Evolutionary conservation across 2,113 vertebrate genomes (phyloP).

Genomic region (Pelusios castaneus): DNA sequence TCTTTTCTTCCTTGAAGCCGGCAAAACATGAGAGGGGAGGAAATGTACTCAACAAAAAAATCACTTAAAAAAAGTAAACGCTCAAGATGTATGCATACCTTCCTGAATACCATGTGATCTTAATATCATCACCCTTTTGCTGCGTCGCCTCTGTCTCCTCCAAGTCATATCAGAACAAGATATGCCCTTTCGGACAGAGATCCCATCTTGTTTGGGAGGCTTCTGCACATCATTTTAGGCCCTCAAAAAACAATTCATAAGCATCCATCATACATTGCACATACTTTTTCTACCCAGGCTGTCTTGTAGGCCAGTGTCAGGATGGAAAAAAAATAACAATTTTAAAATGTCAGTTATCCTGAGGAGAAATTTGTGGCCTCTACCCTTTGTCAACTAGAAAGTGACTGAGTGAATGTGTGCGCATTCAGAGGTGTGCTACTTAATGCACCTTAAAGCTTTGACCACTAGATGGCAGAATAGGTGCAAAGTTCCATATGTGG

Average conservation of each 20-base stretch:
- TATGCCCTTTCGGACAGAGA: neutral
- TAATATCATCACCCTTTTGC: neutral
- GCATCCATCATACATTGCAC: neutral
- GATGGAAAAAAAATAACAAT: neutral
- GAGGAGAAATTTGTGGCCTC: neutral
- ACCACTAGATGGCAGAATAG: slow-evolving; percentile 65
- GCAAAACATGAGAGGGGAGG: neutral
- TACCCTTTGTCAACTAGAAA: neutral
- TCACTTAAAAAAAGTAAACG: neutral
- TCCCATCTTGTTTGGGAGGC: neutral
- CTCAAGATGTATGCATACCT: neutral
- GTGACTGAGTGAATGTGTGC: accelerated
- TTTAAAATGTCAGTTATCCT: neutral
- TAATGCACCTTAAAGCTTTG: slow-evolving; percentile 5
- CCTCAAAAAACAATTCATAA: neutral
- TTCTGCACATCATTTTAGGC: neutral
- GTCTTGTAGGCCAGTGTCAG: neutral
- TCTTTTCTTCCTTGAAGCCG: neutral
- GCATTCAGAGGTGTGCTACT: neutral
- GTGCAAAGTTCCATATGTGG: neutral
- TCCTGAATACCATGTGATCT: neutral
- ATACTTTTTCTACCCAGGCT: neutral
- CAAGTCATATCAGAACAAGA: neutral
- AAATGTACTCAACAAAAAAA: neutral
- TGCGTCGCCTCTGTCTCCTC: neutral